These are phyloP conservation scores for Datnioides undecimradiatus DNA, from an alignment of 2,113 vertebrate genomes.

Conservation along the genomic window DNA sequence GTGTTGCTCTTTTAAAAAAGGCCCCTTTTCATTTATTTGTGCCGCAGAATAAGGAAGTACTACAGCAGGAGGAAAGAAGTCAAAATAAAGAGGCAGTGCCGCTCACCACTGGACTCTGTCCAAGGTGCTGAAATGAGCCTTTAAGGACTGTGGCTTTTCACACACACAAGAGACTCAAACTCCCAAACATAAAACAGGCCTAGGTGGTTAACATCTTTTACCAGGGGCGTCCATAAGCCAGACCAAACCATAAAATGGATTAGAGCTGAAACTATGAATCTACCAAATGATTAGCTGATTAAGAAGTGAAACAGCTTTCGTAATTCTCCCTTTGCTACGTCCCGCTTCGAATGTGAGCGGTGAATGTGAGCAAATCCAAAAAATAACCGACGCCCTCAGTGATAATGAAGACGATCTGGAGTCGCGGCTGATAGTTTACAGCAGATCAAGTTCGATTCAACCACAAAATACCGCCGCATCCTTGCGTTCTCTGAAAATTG, in stretches of 20 bases:
- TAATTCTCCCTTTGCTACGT: too few relatives aligned
- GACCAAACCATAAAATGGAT: background rate
- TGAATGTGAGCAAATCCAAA: too few relatives aligned
- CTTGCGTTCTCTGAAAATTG: background rate
- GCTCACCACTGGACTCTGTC: constrained; percentile 54
- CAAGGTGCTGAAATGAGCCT: constrained; percentile 72
- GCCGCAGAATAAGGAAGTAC: background rate
- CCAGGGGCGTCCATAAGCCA: background rate
- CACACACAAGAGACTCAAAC: background rate
- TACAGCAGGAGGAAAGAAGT: background rate
- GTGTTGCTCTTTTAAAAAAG: background rate
- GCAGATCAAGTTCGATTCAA: background rate
- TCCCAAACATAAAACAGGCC: background rate
- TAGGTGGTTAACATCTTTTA: background rate
- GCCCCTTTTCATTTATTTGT: background rate
- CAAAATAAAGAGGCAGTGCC: background rate
- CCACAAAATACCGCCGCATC: background rate
- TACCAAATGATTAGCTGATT: background rate
- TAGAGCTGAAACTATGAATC: background rate
- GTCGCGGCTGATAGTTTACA: too few relatives aligned
- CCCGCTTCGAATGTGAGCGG: background rate
- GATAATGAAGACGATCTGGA: background rate
- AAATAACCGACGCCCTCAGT: background rate
- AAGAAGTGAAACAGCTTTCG: background rate
- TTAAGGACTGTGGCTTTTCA: constrained; percentile 26